Base-by-base conservation (phyloP, 2,113 vertebrate genomes). In the Triplophysa rosa region DNA sequence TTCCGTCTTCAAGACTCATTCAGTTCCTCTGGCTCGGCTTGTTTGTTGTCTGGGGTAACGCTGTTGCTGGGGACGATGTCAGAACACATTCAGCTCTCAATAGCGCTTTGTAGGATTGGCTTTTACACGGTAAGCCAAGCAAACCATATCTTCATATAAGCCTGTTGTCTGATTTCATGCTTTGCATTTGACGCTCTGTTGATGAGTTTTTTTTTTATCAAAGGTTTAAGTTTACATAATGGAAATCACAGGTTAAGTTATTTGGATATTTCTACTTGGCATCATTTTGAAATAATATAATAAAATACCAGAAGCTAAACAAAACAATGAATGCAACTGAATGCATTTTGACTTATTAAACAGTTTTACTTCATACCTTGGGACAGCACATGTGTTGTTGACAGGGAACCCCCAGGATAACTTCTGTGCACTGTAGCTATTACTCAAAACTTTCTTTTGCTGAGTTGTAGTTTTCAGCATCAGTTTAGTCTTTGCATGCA, bases 71-170 rank as follows among this genome's bases (percentile, higher is more conserved):
- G 87, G 86, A 89, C 90, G 90, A 95, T 96, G 94, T 96, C 95
- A 92, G 95, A 96, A 88, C 94, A 93, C 93, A 91, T 96, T 92
- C 94, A 94, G 93, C 91, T 97, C 89, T 94, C 94, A 87, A 90
- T 93, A 88, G 95, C 95, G 69, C 88, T 98, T 92, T 96, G 95
- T 93, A 95, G 95, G 94, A 94, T 95, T 92, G 95, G 93, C 90
- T 90, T 95, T 92, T 95, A 95, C 90, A 95, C 88, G 93, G 95
- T 95, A 95, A 96, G 95, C 86, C 75, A 80, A 77, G 72, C 11
- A 67, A 26, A 52, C 2, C 42, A 45, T 45, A 12, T 40, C 58
- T 40, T 19, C 24, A 29, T 54, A 72, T 11, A 3, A 49, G 67
- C 24, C 29, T 17, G 61, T 21, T 71, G 59, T n/a, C 8, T 42